phyloP scores from a whole-genome alignment of 2,888 invertebrate genomes.

The Drosophila recens region DNA sequence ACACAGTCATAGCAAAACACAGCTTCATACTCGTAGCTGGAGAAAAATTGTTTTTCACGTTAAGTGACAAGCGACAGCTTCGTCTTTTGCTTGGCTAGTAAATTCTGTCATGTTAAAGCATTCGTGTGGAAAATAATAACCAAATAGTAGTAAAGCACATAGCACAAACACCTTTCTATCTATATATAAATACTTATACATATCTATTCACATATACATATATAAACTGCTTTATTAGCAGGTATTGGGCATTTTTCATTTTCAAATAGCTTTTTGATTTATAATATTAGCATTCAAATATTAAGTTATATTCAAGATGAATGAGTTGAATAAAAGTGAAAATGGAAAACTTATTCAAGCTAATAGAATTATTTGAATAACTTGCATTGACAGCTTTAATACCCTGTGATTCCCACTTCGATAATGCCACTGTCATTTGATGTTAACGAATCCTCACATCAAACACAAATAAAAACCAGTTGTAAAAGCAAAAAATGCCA shows the following conservation, averaged over 20 bases:
- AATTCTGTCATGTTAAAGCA: conserved; percentile 63
- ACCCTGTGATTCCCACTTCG: neutral
- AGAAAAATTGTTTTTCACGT: conserved; percentile 82
- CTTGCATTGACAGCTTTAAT: conserved; percentile 22
- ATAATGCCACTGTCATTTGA: conserved; percentile 14
- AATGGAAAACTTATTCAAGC: conserved; percentile 1
- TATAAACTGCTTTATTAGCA: conserved; percentile 26
- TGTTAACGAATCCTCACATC: conserved; percentile 25
- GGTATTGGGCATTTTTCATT: conserved; percentile 25
- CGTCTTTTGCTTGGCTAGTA: conserved; percentile 37
- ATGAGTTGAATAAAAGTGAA: neutral
- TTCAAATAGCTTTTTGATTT: conserved; percentile 5
- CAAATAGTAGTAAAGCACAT: conserved; percentile 27
- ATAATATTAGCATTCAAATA: neutral
- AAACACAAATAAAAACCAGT: conserved; percentile 26
- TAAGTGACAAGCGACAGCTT: conserved; percentile 72
- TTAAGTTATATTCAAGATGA: neutral
- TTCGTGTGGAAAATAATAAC: conserved; percentile 74
- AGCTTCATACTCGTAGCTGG: conserved; percentile 47
- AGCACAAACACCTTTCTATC: neutral
- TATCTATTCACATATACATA: neutral
- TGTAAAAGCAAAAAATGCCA: conserved; percentile 51
- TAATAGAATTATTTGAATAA: conserved; percentile 1
- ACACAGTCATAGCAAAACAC: conserved; percentile 25
- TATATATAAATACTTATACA: conserved; percentile 5